Evolutionary conservation across 35 echinoderm and acorn worm species (phyloP).

Genomic region (Heliocidaris tuberculata): DNA sequence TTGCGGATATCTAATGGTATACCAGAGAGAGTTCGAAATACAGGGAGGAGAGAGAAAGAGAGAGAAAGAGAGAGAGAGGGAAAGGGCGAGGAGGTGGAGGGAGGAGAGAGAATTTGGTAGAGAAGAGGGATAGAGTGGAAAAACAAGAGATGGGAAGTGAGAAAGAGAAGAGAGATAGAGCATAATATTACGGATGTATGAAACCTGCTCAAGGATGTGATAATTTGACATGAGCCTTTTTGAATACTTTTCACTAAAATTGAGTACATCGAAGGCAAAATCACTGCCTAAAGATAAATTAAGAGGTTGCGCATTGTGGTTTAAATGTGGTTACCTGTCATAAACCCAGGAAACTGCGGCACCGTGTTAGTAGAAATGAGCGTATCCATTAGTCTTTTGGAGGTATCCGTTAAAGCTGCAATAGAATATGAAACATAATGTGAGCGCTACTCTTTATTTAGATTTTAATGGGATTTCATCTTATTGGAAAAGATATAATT

Average conservation of each 20-base stretch:
- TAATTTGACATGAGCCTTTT: too few species aligned
- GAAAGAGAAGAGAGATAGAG: not conserved
- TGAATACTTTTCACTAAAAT: too few species aligned
- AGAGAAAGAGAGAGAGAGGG: not conserved
- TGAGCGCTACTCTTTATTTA: not conserved
- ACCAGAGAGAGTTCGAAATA: not conserved
- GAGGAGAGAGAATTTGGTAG: too few species aligned
- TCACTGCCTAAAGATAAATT: too few species aligned
- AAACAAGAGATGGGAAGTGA: too few species aligned
- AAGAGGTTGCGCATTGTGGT: too few species aligned
- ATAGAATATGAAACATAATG: not conserved
- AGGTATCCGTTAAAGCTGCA: conserved; percentile 53
- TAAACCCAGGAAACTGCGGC: conserved; percentile 76
- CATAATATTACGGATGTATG: not conserved
- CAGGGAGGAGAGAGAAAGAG: not conserved
- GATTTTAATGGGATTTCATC: too few species aligned
- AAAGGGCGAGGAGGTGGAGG: too few species aligned
- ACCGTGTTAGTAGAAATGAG: conserved; percentile 81
- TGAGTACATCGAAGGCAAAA: too few species aligned
- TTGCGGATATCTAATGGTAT: conserved; percentile 66
- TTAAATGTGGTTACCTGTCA: conserved; percentile 48
- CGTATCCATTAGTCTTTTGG: conserved; percentile 70
- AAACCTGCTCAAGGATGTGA: not conserved
- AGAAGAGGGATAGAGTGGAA: too few species aligned
- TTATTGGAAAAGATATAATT: too few species aligned